Base-by-base conservation (phyloP, 1,140 invertebrate species). In the Brachionus rotundiformis region DNA sequence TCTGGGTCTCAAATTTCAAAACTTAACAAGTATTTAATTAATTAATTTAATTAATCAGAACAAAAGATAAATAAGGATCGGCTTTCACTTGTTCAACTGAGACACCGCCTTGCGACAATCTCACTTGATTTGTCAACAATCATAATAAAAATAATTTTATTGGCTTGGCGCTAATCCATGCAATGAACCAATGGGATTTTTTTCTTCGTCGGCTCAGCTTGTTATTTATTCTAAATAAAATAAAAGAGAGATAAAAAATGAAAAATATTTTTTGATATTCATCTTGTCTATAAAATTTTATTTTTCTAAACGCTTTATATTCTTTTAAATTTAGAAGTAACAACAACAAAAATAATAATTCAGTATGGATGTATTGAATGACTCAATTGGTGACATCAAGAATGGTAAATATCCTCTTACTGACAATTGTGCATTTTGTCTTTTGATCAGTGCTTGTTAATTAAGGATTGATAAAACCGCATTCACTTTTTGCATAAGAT, bases 111-210 rank as follows among this genome's bases (percentile, higher is more conserved):
- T 41, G 7, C 25, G 31, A 36, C 27, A 33, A 44, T 25, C 44
- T 44, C 41, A 44, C 19, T 73, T 73, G 68, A 73, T 73, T 73
- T 73, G 68, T 73, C 68, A 68, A 68, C 63, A 68, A 68, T 68
- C 63, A 68, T 1, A 68, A 33, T 54, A n/a, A 7, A 36, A 39
- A 68, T 4, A 33, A 33, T 33, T 5, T n/a, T 19, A 36, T 33
- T 33, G 16, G 63, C 6, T 36, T 23, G 11, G 4, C 16, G 36
- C 33, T 33, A 36, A 68, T 68, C 25, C 10, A 13, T 27, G 4
- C 29, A 13, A 8, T 4, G 61, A 68, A 8, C 63, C 63, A 68
- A 68, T 68, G 3, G 5, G 31, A 23, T 36, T 68, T 68, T 68
- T 68, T 68, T 16, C n/a, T n/a, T n/a, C n/a, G n/a, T n/a, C n/a